phyloP scores from a whole-genome alignment of 2,888 invertebrate species.

The Laothoe populi region DNA sequence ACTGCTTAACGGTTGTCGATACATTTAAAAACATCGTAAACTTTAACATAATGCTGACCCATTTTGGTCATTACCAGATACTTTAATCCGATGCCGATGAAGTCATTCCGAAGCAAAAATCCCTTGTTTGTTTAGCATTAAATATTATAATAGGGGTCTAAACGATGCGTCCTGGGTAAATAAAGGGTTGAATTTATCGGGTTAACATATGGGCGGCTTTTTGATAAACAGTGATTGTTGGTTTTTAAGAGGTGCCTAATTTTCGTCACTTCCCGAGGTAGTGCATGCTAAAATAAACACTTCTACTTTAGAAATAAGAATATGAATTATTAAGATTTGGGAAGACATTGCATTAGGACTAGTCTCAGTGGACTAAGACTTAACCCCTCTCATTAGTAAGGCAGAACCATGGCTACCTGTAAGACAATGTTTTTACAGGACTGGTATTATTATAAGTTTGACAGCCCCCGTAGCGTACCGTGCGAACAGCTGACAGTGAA shows the following conservation, averaged over 20 bases:
- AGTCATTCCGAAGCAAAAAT: conserved; percentile 75
- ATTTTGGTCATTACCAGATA: conserved; percentile 41
- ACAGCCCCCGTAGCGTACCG: too few relatives aligned
- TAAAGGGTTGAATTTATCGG: conserved; percentile 80
- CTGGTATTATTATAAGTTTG: too few relatives aligned
- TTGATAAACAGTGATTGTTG: conserved; percentile 51
- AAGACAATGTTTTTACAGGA: too few relatives aligned
- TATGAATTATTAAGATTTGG: too few relatives aligned
- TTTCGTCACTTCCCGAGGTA: conserved; percentile 2
- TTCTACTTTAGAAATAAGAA: too few relatives aligned
- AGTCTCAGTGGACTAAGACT: too few relatives aligned
- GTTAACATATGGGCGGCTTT: conserved; percentile 60
- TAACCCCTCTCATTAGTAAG: too few relatives aligned
- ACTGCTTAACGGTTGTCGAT: background rate
- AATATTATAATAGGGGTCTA: conserved; percentile 79
- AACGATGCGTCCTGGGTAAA: conserved; percentile 70
- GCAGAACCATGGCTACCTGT: too few relatives aligned
- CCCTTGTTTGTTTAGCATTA: conserved; percentile 81
- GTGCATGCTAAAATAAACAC: too few relatives aligned
- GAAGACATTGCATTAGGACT: too few relatives aligned
- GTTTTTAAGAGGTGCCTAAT: conserved; percentile 20
- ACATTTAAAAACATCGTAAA: conserved; percentile 24
- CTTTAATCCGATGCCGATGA: conserved; percentile 49
- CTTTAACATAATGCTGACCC: conserved; percentile 2
- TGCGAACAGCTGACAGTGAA: too few relatives aligned